These are phyloP conservation scores for Drosophila siamana DNA, from an alignment of 2,888 invertebrate species.

Conservation along the genomic window DNA sequence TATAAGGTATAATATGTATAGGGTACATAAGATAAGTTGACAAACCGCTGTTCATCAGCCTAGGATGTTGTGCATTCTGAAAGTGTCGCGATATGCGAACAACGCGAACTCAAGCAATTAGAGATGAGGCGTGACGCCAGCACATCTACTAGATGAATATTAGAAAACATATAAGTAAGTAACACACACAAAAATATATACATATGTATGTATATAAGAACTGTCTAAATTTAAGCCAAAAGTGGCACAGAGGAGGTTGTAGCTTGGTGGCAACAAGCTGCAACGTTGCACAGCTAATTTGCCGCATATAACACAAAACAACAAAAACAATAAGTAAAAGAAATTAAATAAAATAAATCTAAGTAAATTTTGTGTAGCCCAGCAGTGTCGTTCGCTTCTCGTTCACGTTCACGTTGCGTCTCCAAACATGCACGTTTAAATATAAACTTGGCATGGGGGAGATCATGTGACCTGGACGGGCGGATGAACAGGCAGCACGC, in stretches of 20 bases:
- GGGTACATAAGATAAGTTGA: slow-evolving; percentile 32
- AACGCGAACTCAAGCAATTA: slow-evolving; percentile 43
- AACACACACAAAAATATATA: slow-evolving; percentile 8
- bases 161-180: slow-evolving; percentile 1
- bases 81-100: slow-evolving; percentile 33
- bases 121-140: slow-evolving; percentile 64
- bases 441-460: slow-evolving; percentile 79
- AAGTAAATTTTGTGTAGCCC: slow-evolving; percentile 48
- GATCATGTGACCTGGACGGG: slow-evolving; percentile 66
- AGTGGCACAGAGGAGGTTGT: slow-evolving; percentile 23
- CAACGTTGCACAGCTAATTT: slow-evolving; percentile 67
- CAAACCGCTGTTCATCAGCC: slow-evolving; percentile 62
- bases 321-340: slow-evolving; percentile 15
- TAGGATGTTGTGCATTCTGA: slow-evolving; percentile 31
- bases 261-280: slow-evolving; percentile 6
- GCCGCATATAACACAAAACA: slow-evolving; percentile 43
- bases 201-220: not conserved
- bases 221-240: slow-evolving; percentile 44
- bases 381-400: slow-evolving; percentile 12
- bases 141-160: slow-evolving; percentile 14
- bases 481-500: not conserved
- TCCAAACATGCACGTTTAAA: slow-evolving; percentile 67
- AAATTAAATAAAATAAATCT: slow-evolving; percentile 39
- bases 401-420: slow-evolving; percentile 38
- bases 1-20: not conserved